Percentiles rank a stretch among this genome's conserved stretches.
These are phyloP conservation scores for Ellobius talpinus DNA, from an alignment of 2,113 vertebrate genomes.

Conservation along the genomic window DNA sequence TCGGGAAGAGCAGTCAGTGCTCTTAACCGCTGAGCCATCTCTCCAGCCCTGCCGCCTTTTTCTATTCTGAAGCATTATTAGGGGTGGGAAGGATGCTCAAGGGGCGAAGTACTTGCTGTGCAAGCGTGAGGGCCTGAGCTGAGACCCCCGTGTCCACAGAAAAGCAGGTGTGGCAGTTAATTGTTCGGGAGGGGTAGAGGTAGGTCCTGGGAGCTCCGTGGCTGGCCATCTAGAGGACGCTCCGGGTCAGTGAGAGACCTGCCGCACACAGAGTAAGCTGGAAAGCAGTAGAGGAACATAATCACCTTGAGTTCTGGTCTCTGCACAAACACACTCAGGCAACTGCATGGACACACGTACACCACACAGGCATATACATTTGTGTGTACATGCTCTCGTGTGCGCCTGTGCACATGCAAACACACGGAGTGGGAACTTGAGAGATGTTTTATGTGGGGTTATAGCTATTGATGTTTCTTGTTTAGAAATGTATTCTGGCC, in stretches of 20 bases:
- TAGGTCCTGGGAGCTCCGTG: too few species aligned
- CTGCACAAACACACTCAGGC: not conserved
- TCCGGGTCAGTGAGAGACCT: not conserved
- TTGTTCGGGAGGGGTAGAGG: not conserved
- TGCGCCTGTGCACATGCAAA: not conserved
- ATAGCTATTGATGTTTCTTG: slow-evolving; percentile 39
- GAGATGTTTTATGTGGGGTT: slow-evolving; percentile 4
- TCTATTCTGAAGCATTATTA: slow-evolving; percentile 39
- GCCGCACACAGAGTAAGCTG: not conserved
- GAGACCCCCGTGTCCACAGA: not conserved
- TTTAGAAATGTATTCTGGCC: not conserved
- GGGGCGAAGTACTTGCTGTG: not conserved
- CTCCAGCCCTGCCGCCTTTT: too few species aligned
- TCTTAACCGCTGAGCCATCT: too few species aligned
- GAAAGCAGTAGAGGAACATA: not conserved
- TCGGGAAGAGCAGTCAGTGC: too few species aligned
- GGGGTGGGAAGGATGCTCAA: not conserved
- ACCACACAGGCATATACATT: not conserved
- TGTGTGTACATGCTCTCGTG: too few species aligned
- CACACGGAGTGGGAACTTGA: not conserved
- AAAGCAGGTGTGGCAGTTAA: not conserved
- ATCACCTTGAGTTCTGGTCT: not conserved
- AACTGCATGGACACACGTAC: not conserved
- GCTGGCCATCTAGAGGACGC: not conserved
- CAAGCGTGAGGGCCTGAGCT: not conserved